Evolutionary conservation across 1,140 invertebrate genomes (phyloP), one percentile per base, ranked within the genome.

Genomic region (Rhyacophila brunnea): DNA sequence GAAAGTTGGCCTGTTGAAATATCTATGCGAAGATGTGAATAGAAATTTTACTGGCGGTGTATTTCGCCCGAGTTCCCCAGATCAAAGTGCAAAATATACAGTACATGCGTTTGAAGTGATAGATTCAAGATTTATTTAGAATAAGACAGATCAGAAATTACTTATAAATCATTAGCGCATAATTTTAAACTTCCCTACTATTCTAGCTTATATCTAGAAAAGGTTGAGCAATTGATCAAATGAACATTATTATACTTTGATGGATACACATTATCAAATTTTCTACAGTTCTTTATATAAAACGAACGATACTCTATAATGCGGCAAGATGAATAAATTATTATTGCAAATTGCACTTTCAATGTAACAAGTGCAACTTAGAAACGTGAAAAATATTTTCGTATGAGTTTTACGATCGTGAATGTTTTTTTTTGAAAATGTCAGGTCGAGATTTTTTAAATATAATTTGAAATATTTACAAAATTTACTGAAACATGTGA

Each of bases 161-260:
- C 23, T 5, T 28, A 9, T 28, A 3, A 28, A 28, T 28, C 23
- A 28, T 28, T 28, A 28, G 23, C 9, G 23, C 9, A 28, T 28
- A 28, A 28, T 28, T 58, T 51, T n/a, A 11, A 38, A 51, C 32
- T 14, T 58, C 28, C 18, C 38, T 50, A 50, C 18, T 51, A 50
- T 36, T 49, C 51, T 58, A 58, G 52, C 45, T 40, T 62, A 62
- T 18, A 54, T 7, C 52, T 57, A 63, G 45, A 40, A 62, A 50
- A 58, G 40, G 43, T 63, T 63, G 61, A 63, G 56, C 56, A 58
- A 63, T 48, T 32, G n/a, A 13, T n/a, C 15, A 15, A 13, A 40
- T 15, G 38, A 15, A 40, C 11, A 40, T 15, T 40, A 28, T 28
- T 28, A 28, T 28, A 28, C 3, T 28, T 28, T 28, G 23, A 28